Conservation (phyloP, 1,140 invertebrate species). For the Drosophila nannoptera region DNA sequence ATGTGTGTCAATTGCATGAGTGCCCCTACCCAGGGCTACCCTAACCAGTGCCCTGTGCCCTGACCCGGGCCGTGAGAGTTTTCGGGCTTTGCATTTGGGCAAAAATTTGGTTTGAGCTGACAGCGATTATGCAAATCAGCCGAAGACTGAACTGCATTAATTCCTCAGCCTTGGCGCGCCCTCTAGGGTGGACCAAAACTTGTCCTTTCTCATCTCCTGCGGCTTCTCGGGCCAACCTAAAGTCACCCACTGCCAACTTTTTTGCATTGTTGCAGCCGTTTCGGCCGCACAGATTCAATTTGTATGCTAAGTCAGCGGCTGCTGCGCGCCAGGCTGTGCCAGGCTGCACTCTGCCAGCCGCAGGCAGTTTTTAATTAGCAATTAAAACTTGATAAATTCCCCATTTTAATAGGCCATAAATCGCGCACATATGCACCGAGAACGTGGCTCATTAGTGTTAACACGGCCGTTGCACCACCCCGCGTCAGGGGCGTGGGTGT, state of each 20-base stretch:
- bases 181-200: background rate
- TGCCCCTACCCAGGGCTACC: constrained; percentile 17
- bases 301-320: constrained; percentile 53
- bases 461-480: constrained; percentile 23
- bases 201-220: constrained; percentile 27
- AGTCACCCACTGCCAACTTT: constrained; percentile 37
- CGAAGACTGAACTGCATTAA: constrained; percentile 56
- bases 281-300: constrained; percentile 44
- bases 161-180: constrained; percentile 41
- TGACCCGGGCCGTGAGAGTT: constrained; percentile 33
- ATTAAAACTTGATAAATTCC: constrained; percentile 54
- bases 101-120: constrained; percentile 53
- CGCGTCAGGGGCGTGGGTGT: constrained; percentile 13
- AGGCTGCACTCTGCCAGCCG: constrained; percentile 1
- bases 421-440: constrained; percentile 33
- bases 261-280: constrained; percentile 56
- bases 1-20: constrained; percentile 79
- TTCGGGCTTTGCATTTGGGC: constrained; percentile 31
- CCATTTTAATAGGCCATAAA: constrained; percentile 22
- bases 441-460: constrained; percentile 39
- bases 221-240: constrained; percentile 27
- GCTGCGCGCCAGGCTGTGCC: background rate
- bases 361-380: constrained; percentile 55
- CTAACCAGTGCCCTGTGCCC: background rate
- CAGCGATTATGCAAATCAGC: constrained; percentile 73